Evolutionary conservation across 2,888 invertebrate genomes (phyloP).

Genomic region (Gymnoscelis rufifasciata): DNA sequence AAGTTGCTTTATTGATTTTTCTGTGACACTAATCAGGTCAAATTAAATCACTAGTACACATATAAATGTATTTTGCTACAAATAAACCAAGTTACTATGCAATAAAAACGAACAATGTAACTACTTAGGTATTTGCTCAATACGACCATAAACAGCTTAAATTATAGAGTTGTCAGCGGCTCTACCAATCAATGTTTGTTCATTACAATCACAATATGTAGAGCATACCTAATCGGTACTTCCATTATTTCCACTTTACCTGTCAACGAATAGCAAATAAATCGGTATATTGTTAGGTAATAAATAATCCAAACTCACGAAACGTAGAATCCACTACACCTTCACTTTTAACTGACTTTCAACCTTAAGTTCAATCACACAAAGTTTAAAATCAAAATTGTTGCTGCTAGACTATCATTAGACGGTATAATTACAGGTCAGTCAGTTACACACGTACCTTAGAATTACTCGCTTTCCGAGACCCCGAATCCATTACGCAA

Average conservation of each 20-base stretch:
- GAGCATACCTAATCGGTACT: constrained; percentile 9
- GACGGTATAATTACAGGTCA: constrained; percentile 22
- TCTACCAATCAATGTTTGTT: neutral
- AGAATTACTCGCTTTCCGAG: constrained; percentile 37
- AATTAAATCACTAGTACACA: too few relatives aligned
- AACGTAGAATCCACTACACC: too few relatives aligned
- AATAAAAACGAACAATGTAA: too few relatives aligned
- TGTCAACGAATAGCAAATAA: constrained; percentile 8
- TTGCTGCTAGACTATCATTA: constrained; percentile 7
- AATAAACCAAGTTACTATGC: too few relatives aligned
- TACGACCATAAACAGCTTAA: too few relatives aligned
- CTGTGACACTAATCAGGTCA: too few relatives aligned
- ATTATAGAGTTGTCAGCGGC: too few relatives aligned
- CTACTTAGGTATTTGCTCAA: too few relatives aligned
- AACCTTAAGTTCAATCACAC: neutral
- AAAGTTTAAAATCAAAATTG: neutral
- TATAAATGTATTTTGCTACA: too few relatives aligned
- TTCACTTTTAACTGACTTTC: constrained; percentile 1
- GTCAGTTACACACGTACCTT: constrained; percentile 29
- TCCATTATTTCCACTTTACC: constrained; percentile 2
- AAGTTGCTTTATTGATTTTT: too few relatives aligned
- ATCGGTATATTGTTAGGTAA: constrained; percentile 2
- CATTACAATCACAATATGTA: constrained; percentile 5
- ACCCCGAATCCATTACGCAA: constrained; percentile 44
- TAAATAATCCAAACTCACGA: too few relatives aligned